Evolutionary conservation across 2,888 invertebrate genomes (phyloP).

Genomic region (Heliconius erato): DNA sequence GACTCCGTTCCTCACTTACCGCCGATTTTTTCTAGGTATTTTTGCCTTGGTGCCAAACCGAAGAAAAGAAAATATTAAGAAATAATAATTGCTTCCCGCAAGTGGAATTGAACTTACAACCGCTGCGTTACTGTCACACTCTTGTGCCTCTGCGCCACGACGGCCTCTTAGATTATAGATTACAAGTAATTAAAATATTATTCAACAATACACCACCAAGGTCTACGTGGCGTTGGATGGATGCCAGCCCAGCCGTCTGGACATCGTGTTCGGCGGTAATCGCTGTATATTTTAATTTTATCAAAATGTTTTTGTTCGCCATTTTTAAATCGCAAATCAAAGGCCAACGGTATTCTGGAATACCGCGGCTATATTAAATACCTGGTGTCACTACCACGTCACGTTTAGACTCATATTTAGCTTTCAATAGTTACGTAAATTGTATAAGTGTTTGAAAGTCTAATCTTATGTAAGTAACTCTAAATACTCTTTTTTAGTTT

Average conservation of each 20-base stretch:
- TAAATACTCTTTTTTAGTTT: not conserved
- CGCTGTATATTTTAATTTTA: conserved; percentile 70
- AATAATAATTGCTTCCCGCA: no score
- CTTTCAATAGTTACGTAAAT: conserved; percentile 10
- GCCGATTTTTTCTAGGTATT: no score
- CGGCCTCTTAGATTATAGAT: no score
- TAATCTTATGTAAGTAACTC: not conserved
- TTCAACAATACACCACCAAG: conserved; percentile 66
- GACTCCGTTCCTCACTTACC: no score
- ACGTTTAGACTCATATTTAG: no score
- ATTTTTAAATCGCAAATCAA: conserved; percentile 46
- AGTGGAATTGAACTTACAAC: no score
- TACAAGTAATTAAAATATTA: conserved; percentile 55
- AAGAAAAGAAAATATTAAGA: no score
- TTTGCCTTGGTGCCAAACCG: no score
- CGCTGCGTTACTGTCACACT: no score
- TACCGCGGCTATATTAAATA: conserved; percentile 31
- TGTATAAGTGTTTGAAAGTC: not conserved
- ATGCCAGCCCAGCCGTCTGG: conserved; percentile 70
- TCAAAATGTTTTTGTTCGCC: conserved; percentile 48
- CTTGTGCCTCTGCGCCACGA: no score
- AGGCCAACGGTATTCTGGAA: conserved; percentile 43
- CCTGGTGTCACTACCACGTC: conserved; percentile 15
- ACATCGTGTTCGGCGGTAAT: conserved; percentile 64
- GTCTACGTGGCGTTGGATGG: conserved; percentile 67